Base-by-base conservation (phyloP, 2,113 vertebrate genomes). In the Echinops telfairi region DNA sequence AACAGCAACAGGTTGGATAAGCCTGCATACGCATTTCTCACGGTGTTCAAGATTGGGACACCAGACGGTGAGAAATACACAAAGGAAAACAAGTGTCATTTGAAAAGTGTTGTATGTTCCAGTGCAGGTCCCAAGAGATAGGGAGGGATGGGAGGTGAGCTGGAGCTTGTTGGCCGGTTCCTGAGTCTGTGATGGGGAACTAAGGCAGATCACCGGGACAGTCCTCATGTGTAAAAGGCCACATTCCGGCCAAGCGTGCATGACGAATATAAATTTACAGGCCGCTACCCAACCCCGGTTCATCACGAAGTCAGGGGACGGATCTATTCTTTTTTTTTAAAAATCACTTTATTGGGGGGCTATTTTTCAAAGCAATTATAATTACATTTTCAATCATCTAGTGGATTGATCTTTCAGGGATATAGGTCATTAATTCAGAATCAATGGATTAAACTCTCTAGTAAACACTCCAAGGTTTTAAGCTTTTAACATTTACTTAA, bases 401-500 rank as follows among this genome's bases (percentile, higher is more conserved):
- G 17, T 78, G 57, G 92, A 71, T 73, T 40, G 75, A 40, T 31
- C n/a, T 91, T 93, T 80, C 2, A 12, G 90, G 62, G 70, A 89
- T n/a, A 0, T 25, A 75, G 17, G 40, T 62, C 77, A 86, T 85
- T 36, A 83, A 53, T 68, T 91, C 68, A 80, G 29, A 82, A 84
- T 78, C 85, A 36, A 66, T 47, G 9, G 38, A 27, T 84, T 88
- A 87, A 64, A 76, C 75, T 89, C 11, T 78, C 17, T 57, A 86
- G 58, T 89, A 93, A 87, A 79, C 31, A 91, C 11, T 36, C 25
- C 71, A 8, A 94, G 76, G 27, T 85, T 86, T 60, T 83, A 83
- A 23, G 15, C 83, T 36, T 93, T 83, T 60, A 70, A 57, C 43
- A 38, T 95, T 87, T 90, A 90, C 91, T 83, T 96, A 78, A 93